Base-by-base conservation (phyloP, 2,888 invertebrate genomes). In the Lapara coniferarum region DNA sequence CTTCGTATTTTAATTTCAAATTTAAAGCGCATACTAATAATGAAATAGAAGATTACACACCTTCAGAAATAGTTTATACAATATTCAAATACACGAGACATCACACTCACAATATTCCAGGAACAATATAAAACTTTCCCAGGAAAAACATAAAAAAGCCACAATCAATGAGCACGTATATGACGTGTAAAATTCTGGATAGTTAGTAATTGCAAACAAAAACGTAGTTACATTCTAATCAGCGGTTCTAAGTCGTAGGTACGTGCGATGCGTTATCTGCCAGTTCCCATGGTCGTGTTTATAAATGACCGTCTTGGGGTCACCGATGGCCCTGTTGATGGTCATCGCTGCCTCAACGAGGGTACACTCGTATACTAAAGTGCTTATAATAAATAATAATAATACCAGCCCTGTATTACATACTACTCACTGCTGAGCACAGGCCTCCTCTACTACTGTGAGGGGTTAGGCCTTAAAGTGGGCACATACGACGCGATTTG, bases 181-280 rank as follows among this genome's bases (percentile, higher is more conserved):
- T 30, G 44, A 66, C 66, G 66, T 51, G 66, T 51, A 58, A 66
- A 66, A 52, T 69, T 66, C 56, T 52, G 57, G 55, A 53, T 53
- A 16, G 14, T 55, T 69, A 37, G 69, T 69, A 69, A 69, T 69
- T 88, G 85, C 81, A 72, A 78, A 81, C 81, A 66, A 82, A 81
- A 85, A 81, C 83, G 83, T 85, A 79, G 78, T 80, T 79, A 79
- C 55, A 55, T 83, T 85, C 77, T 88, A 87, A 88, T 89, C 85
- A 70, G 82, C 78, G 68, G 81, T 74, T 69, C 56, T 69, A 69
- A 63, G 70, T 70, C 44, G 66, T 59, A 49, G 73, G 83, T 89
- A 92, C 92, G 92, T 92, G 92, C 88, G 91, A 91, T 92, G 88
- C 77, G 85, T 81, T 92, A 92, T 92, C 92, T 79, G 69, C 16